Evolutionary conservation across 2,113 vertebrate genomes (phyloP).

Genomic region (Regulus satrapa): DNA sequence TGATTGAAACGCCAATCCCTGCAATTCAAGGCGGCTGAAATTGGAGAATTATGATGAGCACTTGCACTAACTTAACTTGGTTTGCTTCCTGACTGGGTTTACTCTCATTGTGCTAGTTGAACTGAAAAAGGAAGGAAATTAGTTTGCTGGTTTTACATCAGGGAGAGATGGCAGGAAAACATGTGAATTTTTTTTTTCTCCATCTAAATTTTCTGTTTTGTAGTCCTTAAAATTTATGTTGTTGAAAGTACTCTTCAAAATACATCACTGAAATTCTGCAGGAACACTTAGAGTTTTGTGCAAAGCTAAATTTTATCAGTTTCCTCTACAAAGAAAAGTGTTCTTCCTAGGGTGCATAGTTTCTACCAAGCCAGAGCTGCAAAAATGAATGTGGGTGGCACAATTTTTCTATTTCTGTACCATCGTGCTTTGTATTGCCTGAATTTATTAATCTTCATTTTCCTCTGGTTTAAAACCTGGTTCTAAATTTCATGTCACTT

Average conservation of each 20-base stretch:
- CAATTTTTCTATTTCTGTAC: background rate
- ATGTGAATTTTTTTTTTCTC: background rate
- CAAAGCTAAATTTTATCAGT: background rate
- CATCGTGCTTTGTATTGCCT: background rate
- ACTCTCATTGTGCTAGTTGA: background rate
- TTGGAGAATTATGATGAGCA: background rate
- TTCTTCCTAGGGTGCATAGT: background rate
- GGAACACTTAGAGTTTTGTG: background rate
- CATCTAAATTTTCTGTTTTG: background rate
- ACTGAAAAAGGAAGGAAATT: background rate
- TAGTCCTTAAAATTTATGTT: background rate
- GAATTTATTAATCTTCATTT: background rate
- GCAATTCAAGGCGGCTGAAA: background rate
- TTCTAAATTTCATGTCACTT: background rate
- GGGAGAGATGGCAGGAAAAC: background rate
- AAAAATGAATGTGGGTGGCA: background rate
- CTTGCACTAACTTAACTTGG: background rate
- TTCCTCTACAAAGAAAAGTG: background rate
- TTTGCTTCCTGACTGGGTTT: background rate
- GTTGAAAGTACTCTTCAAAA: background rate
- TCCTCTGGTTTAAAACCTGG: background rate
- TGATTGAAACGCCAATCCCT: background rate
- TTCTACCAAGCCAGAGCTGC: background rate
- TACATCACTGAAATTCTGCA: background rate
- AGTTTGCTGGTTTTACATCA: background rate